Base-by-base conservation (phyloP, 2,888 invertebrate genomes). In the Nymphalis c-album region DNA sequence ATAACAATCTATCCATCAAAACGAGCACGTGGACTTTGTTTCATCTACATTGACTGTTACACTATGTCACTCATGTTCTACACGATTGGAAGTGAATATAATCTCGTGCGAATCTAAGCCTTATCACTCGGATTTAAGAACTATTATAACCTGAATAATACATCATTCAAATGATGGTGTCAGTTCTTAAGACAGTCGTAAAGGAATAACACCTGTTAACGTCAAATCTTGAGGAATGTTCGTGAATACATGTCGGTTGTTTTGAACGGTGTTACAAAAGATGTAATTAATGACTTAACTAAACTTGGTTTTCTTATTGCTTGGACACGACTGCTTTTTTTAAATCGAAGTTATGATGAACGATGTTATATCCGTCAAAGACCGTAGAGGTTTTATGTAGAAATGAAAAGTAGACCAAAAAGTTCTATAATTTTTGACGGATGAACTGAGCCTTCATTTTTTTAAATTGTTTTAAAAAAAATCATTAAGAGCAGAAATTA, bases 141-240 rank as follows among this genome's bases (percentile, higher is more conserved):
- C 20, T 45, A 67, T 57, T 50, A 18, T 62, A 18, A 55, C 7
- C 1, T 7, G 7, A 40, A 16, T 20, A 18, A 53, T 55, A 5
- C 7, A 47, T n/a, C 31, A 1, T 7, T 48, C 45, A 60, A 64
- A 60, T 57, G 50, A 48, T 60, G 31, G 60, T 68, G 68, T 68
- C 70, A 64, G 64, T 68, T 18, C 40, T 53, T 45, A 61, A 72
- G 68, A 75, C 71, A 73, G 72, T 74, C 75, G 72, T 74, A 70
- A 74, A 75, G 74, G 53, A 73, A 73, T 73, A 74, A 80, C 80
- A 80, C 80, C 78, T 80, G 79, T 79, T 78, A 70, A 62, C 71
- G 75, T 72, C 74, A 70, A 71, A 67, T 72, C 67, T 71, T 63
- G 31, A 63, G 40, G 60, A 59, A 53, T 69, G 62, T 40, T 63